These are phyloP conservation scores for Epizoanthus rinbou DNA, from an alignment of 92 coral and sea anemone species.

Conservation along the genomic window DNA sequence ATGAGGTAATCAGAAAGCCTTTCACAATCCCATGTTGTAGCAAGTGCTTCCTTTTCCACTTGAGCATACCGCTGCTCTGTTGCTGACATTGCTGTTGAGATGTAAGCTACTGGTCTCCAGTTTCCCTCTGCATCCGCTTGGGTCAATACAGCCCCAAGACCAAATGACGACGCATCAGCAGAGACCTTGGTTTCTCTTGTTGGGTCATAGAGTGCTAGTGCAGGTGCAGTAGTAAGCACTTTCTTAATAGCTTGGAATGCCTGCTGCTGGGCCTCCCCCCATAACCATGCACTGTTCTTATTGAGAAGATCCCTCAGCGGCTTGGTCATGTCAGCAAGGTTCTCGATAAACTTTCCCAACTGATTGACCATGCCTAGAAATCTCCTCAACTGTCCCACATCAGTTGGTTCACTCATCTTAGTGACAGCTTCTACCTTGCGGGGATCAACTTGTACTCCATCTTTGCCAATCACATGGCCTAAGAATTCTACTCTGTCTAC, in stretches of 20 bases:
- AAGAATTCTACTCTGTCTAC: slow-evolving; percentile 28
- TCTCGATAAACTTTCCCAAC: too few species aligned
- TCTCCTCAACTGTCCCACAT: slow-evolving; percentile 54
- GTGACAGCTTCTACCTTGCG: slow-evolving; percentile 42
- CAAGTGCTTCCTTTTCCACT: slow-evolving; percentile 52
- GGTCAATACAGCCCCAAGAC: slow-evolving; percentile 15
- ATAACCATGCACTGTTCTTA: slow-evolving; percentile 37
- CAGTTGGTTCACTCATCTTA: slow-evolving; percentile 55
- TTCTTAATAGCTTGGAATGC: slow-evolving; percentile 34
- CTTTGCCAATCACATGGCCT: slow-evolving; percentile 34
- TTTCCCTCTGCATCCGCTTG: slow-evolving; percentile 5
- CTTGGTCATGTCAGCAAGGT: background rate
- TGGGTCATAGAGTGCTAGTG: slow-evolving; percentile 21
- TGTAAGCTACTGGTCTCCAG: slow-evolving; percentile 17
- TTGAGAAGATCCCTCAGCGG: slow-evolving; percentile 31
- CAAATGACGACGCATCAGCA: slow-evolving; percentile 32
- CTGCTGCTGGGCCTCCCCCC: slow-evolving; percentile 33
- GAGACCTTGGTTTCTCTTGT: slow-evolving; percentile 26
- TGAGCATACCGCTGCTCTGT: slow-evolving; percentile 57
- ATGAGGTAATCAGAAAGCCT: slow-evolving; percentile 48
- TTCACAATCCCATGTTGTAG: slow-evolving; percentile 45
- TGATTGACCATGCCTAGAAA: background rate
- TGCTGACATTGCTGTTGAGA: slow-evolving; percentile 8
- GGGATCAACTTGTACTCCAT: slow-evolving; percentile 36
- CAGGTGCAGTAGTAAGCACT: background rate